Evolutionary conservation across 2,797 vertebrate genomes (phyloP).

Genomic region (Cyprinella venusta): DNA sequence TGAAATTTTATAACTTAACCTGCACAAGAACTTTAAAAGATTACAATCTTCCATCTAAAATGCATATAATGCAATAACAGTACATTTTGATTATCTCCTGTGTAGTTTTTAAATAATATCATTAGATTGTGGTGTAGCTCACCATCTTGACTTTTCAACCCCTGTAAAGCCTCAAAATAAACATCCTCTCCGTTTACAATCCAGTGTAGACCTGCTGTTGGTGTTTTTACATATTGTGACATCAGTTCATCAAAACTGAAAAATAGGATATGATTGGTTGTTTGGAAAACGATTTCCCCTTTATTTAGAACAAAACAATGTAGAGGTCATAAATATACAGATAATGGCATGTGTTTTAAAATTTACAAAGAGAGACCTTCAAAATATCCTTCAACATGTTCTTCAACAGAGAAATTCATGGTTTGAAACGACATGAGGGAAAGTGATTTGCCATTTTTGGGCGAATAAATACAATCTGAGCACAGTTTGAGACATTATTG

Average conservation of each 20-base stretch:
- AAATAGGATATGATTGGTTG: background rate
- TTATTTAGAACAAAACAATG: conserved; percentile 12
- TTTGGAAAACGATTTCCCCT: background rate
- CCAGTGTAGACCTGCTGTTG: conserved; percentile 15
- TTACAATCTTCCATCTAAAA: conserved; percentile 16
- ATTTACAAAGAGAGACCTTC: background rate
- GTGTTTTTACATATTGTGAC: conserved; percentile 23
- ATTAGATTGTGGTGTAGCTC: conserved; percentile 36
- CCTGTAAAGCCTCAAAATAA: background rate
- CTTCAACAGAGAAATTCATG: background rate
- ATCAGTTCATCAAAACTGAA: background rate
- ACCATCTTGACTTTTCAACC: conserved; percentile 22
- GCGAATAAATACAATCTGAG: background rate
- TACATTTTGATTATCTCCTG: background rate
- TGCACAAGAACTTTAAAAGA: background rate
- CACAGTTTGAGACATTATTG: background rate
- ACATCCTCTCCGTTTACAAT: conserved; percentile 36
- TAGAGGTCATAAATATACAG: background rate
- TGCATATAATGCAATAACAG: conserved; percentile 1
- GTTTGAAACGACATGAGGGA: background rate
- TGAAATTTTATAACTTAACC: conserved; percentile 44
- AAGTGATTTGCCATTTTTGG: background rate
- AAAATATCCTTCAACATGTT: background rate
- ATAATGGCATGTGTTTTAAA: background rate
- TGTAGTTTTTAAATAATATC: conserved; percentile 37